Evolutionary conservation across 2,888 invertebrate species (phyloP).

Genomic region (Orthosia incerta): DNA sequence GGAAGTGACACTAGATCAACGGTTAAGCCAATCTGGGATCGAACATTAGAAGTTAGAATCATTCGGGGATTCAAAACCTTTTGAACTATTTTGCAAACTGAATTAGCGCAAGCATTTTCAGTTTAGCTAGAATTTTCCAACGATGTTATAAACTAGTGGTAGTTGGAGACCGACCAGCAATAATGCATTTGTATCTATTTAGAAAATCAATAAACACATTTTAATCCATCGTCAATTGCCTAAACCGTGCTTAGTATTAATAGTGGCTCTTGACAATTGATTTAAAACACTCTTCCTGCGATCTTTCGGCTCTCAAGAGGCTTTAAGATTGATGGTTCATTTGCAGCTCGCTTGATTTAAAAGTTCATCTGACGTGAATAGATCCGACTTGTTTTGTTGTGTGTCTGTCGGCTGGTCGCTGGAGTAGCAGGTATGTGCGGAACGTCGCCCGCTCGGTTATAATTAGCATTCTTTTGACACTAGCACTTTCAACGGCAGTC

Average conservation of each 20-base stretch:
- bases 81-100: slow-evolving; percentile 21
- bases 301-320: slow-evolving; percentile 61
- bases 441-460: slow-evolving; percentile 80
- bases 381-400: slow-evolving; percentile 72
- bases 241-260: slow-evolving; percentile 30
- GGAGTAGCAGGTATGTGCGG: slow-evolving; percentile 75
- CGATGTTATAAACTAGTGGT: not conserved
- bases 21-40: not conserved
- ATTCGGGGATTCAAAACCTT: not conserved
- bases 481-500: slow-evolving; percentile 69
- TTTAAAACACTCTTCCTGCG: slow-evolving; percentile 63
- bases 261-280: slow-evolving; percentile 61
- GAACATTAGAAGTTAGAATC: slow-evolving; percentile 16
- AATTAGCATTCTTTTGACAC: slow-evolving; percentile 82
- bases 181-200: slow-evolving; percentile 17
- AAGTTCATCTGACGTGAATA: slow-evolving; percentile 72
- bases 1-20: slow-evolving; percentile 29
- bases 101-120: not conserved
- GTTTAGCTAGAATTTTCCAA: not conserved
- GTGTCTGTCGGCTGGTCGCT: slow-evolving; percentile 66
- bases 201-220: slow-evolving; percentile 13
- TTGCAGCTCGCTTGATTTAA: slow-evolving; percentile 66
- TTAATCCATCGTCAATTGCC: slow-evolving; percentile 21
- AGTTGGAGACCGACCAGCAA: not conserved
- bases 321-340: slow-evolving; percentile 65